Conservation (phyloP, 2,113 vertebrate genomes). For the Actinemys pallida region DNA sequence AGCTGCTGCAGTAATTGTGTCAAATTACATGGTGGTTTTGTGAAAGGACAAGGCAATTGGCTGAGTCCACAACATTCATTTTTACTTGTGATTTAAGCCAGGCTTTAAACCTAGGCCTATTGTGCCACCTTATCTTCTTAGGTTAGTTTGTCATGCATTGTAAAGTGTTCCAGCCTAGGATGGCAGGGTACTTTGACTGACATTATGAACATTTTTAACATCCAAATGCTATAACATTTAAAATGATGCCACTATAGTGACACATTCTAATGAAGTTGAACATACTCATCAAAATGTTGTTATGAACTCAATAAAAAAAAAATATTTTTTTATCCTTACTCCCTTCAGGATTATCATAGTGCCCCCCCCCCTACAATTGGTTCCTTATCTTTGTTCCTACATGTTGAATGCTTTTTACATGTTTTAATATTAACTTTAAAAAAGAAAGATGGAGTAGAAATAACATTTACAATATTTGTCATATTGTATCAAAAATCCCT, state of each 20-base stretch:
- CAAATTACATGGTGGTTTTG: background rate
- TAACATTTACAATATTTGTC: background rate
- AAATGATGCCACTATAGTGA: background rate
- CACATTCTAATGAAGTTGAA: background rate
- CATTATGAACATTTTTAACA: conserved; percentile 3
- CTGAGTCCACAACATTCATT: background rate
- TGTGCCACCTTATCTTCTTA: background rate
- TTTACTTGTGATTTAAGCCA: background rate
- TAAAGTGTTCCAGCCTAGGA: background rate
- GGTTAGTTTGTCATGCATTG: background rate
- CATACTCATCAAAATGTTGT: background rate
- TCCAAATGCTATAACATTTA: background rate
- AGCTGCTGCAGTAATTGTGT: background rate
- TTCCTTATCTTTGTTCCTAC: background rate
- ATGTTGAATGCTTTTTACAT: background rate
- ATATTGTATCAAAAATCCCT: background rate
- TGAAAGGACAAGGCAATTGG: no score
- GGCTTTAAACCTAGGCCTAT: background rate
- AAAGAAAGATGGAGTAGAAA: background rate
- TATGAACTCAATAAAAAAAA: background rate
- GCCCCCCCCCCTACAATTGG: background rate
- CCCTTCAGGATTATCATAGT: background rate
- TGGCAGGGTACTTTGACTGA: background rate
- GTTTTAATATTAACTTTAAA: background rate
- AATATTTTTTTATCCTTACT: background rate